Evolutionary conservation across 2,888 invertebrate genomes (phyloP), one percentile per base, ranked within the genome.

Genomic region (Odontocerum albicorne): DNA sequence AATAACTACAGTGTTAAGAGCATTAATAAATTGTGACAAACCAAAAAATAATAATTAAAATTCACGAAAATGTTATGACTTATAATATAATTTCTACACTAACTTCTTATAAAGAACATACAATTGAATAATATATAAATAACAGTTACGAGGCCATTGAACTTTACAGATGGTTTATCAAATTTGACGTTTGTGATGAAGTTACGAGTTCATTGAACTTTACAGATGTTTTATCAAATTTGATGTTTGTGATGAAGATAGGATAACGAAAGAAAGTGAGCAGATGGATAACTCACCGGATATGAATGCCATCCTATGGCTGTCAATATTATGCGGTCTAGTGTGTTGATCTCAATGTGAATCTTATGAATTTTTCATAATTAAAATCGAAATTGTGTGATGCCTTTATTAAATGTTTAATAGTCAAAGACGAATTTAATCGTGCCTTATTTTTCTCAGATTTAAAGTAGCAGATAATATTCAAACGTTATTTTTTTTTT

Each of bases 271-370:
- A 27, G 4, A 27, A 27, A 7, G 27, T 27, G 27, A 27, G 27
- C 10, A 27, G 27, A 27, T 27, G 27, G 10, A 16, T 39, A n/a
- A 42, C 42, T 33, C 17, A 31, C 40, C 31, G 21, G 50, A 42
- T 10, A n/a, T 40, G 17, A 54, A 27, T 20, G 27, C 42, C 35
- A 22, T 47, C 15, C 13, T 13, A 10, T n/a, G 10, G 39, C 15
- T 16, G n/a, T 21, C 47, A 33, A 49, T 39, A 33, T 21, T 13
- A n/a, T 12, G 32, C 36, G n/a, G 40, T 54, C 54, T 36, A 54
- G 60, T 31, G 60, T 43, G 57, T 60, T 49, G 60, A 60, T 60
- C 60, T 60, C 60, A 60, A 55, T 35, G 44, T 57, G 40, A 60
- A 55, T 60, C 60, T 60, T 57, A 58, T 60, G 53, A 60, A 50